Evolutionary conservation across 2,797 vertebrate species (phyloP), one percentile per base, ranked within the genome.

Genomic region (Silurus lanzhouensis): DNA sequence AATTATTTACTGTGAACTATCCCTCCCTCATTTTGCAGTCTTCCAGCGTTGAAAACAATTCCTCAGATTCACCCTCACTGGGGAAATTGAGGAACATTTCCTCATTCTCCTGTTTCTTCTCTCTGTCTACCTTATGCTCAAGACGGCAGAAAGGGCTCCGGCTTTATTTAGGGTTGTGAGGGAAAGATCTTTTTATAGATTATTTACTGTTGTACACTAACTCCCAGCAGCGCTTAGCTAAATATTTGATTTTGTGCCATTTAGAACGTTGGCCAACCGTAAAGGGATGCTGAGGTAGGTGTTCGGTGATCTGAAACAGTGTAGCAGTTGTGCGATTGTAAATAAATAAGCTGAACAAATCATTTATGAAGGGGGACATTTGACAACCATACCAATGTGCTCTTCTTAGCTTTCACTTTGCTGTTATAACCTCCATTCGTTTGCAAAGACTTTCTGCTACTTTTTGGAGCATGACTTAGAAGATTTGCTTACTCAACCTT

Each of bases 221-320:
- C 22, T 79, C 71, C 55, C 38, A 71, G 55, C 31, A 78, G 74
- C 75, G 44, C 52, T 22, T 57, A 70, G 31, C 13, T 72, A 31
- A 71, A 63, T 44, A 78, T 71, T 63, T 31, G 76, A 63, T 48
- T 60, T 71, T 63, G 63, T 72, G 63, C 63, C 66, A 80, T 80
- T 80, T 71, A 72, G 48, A 85, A 77, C 27, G 14, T 13, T 61
- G 14, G 72, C 25, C 14, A 76, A 75, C 15, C 4, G 9, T 27
- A 19, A 14, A 22, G 44, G 0, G 10, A 48, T 31, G 66, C 76
- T 63, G 12, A 48, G 22, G 57, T 20, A 38, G 52, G 77, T 85
- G 66, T 78, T 72, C 15, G 70, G 31, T 20, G 14, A 58, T 68
- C 22, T 20, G 14, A 27, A 78, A 84, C 66, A 52, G 12, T 64